Conservation (phyloP, 2,113 vertebrate species). For the Hippoglossus stenolepis region DNA sequence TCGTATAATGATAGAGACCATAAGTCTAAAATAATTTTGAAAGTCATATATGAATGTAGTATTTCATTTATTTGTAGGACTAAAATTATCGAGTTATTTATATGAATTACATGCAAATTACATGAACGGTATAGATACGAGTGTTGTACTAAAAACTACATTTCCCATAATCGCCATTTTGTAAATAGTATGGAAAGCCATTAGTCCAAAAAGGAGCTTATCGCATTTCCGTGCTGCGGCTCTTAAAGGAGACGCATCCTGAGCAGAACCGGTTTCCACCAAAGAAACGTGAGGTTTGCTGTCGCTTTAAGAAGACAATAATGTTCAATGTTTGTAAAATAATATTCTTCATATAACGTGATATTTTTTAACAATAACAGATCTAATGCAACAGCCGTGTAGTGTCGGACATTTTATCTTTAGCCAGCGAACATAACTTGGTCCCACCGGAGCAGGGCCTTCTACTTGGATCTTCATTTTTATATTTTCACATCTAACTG, state of each 20-base stretch:
- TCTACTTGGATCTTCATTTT: not conserved
- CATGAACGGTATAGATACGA: not conserved
- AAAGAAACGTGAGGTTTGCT: slow-evolving; percentile 57
- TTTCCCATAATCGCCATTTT: not conserved
- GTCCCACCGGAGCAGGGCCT: slow-evolving; percentile 6
- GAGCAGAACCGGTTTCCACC: not conserved
- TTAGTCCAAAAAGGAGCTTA: not conserved
- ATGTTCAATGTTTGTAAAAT: slow-evolving; percentile 18
- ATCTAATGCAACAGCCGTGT: not conserved
- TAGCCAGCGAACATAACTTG: not conserved
- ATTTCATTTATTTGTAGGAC: not conserved
- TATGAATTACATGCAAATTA: not conserved
- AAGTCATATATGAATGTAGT: not conserved
- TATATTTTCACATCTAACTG: not conserved
- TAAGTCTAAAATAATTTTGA: no score
- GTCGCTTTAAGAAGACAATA: slow-evolving; percentile 77
- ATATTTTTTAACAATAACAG: slow-evolving; percentile 1
- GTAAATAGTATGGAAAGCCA: slow-evolving; percentile 31
- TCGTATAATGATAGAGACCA: no score
- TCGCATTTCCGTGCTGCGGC: not conserved
- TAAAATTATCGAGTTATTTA: not conserved
- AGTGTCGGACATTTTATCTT: not conserved
- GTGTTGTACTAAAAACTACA: not conserved
- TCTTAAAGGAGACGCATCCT: slow-evolving; percentile 62
- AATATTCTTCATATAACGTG: not conserved